Conservation (phyloP, 2,797 vertebrate species). For the Pseudochaenichthys georgianus region DNA sequence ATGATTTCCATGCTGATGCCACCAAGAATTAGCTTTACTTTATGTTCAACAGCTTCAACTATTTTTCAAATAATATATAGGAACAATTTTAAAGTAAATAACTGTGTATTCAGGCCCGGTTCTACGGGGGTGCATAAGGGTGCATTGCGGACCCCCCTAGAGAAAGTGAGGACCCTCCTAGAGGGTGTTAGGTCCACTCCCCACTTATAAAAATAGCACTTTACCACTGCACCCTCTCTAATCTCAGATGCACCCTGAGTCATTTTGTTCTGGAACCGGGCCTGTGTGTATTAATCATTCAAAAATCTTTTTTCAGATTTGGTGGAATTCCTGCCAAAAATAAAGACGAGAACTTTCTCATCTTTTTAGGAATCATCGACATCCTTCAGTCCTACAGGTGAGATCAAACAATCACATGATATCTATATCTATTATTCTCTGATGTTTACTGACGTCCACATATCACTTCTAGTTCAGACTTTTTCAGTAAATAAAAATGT, state of each 20-base stretch:
- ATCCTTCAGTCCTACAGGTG: constrained; percentile 97
- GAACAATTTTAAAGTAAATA: rapidly evolving
- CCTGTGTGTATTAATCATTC: neutral
- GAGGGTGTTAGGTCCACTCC: no score
- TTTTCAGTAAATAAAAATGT: no score
- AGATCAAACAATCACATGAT: neutral
- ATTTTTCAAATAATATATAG: neutral
- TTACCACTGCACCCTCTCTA: no score
- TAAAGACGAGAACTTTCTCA: constrained; percentile 92
- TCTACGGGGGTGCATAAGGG: no score
- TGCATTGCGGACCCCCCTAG: no score
- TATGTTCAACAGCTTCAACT: neutral
- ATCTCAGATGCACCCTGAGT: no score
- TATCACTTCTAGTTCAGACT: no score
- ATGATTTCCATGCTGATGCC: neutral
- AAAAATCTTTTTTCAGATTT: constrained; percentile 82
- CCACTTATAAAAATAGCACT: no score
- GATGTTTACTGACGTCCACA: neutral
- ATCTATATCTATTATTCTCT: neutral
- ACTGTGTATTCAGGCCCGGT: neutral
- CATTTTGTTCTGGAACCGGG: no score
- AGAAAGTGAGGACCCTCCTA: no score
- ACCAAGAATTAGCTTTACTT: neutral
- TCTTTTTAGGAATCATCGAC: constrained; percentile 97
- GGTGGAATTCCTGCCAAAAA: constrained; percentile 97